Evolutionary conservation across 2,888 invertebrate genomes (phyloP).

Genomic region (Linyphia triangularis): DNA sequence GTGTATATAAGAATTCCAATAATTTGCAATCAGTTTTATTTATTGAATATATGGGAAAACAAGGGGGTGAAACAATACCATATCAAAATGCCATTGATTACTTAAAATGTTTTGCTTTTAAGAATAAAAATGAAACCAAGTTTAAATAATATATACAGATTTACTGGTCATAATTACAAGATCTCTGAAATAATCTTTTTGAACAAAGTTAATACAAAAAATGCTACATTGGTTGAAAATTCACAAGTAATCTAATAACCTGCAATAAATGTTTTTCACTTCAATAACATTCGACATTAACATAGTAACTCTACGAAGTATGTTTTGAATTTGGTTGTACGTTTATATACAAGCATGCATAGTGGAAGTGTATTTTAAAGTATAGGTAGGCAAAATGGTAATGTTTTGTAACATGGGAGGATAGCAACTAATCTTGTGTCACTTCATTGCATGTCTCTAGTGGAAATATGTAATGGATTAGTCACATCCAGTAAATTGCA

Average conservation of each 20-base stretch:
- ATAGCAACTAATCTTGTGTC: not conserved
- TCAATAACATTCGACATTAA: not conserved
- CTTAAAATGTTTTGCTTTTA: too few relatives aligned
- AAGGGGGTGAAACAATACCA: too few relatives aligned
- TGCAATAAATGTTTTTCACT: not conserved
- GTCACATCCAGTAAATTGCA: not conserved
- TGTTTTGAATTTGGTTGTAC: not conserved
- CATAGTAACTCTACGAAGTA: not conserved
- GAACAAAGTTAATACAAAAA: conserved; percentile 56
- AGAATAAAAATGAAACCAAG: not conserved
- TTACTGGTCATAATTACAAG: conserved; percentile 65
- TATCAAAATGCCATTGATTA: too few relatives aligned
- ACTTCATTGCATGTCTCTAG: not conserved
- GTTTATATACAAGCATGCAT: not conserved
- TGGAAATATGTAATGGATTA: not conserved
- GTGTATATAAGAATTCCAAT: too few relatives aligned
- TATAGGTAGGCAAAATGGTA: not conserved
- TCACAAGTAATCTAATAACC: not conserved
- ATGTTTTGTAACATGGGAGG: not conserved
- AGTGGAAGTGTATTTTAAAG: not conserved
- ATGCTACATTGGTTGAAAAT: conserved; percentile 23
- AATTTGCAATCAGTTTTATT: too few relatives aligned
- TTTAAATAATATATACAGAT: conserved; percentile 69
- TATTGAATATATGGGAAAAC: too few relatives aligned
- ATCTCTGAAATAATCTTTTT: conserved; percentile 55